phyloP scores from a whole-genome alignment of 2,888 invertebrate genomes.

The Toxonevra muliebris region DNA sequence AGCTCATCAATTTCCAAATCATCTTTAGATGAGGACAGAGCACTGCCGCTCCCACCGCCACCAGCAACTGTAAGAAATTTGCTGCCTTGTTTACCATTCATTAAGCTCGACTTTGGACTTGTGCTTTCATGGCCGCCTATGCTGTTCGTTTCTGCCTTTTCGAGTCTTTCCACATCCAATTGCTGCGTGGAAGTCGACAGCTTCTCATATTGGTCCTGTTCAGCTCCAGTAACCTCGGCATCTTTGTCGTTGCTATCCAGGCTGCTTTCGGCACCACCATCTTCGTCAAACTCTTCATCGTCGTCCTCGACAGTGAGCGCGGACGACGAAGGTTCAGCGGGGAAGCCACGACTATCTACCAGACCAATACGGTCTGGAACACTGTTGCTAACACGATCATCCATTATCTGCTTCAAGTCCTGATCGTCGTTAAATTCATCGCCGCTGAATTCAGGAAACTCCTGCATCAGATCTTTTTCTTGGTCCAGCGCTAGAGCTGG shows the following conservation, averaged over 20 bases:
- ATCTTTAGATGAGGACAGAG: conserved; percentile 55
- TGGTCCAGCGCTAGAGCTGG: conserved; percentile 22
- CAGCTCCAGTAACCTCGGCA: conserved; percentile 42
- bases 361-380: conserved; percentile 54
- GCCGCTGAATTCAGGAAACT: conserved; percentile 56
- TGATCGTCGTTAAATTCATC: conserved; percentile 58
- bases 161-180: conserved; percentile 41
- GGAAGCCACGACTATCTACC: conserved; percentile 54
- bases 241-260: conserved; percentile 60
- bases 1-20: conserved; percentile 65
- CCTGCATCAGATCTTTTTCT: conserved; percentile 53
- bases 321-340: conserved; percentile 56
- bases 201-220: conserved; percentile 54
- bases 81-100: conserved; percentile 48
- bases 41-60: conserved; percentile 37
- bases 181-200: conserved; percentile 53
- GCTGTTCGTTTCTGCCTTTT: conserved; percentile 34
- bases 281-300: conserved; percentile 49
- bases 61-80: conserved; percentile 54
- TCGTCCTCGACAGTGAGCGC: conserved; percentile 59
- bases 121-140: conserved; percentile 28
- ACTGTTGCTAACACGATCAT: conserved; percentile 59
- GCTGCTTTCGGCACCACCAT: conserved; percentile 59
- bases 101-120: conserved; percentile 29
- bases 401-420: conserved; percentile 68